phyloP scores from a whole-genome alignment of 2,113 vertebrate species.

The Meles meles region DNA sequence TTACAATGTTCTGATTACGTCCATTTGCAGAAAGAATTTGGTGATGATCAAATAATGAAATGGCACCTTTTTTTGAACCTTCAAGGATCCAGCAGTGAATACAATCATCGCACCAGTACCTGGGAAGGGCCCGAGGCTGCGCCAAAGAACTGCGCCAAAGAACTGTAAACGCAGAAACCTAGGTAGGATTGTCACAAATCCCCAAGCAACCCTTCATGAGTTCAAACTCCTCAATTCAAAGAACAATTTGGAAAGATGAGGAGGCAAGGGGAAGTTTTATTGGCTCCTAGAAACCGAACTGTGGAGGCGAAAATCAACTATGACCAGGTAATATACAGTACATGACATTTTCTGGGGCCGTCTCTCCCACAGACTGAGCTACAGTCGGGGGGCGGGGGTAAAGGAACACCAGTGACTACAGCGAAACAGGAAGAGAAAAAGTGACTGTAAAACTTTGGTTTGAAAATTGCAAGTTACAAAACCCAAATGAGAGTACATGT shows the following conservation, averaged over 20 bases:
- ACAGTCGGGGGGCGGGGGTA: constrained; percentile 69
- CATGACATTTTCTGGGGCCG: constrained; percentile 74
- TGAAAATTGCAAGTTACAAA: constrained; percentile 78
- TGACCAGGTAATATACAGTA: constrained; percentile 77
- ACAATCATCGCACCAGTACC: constrained; percentile 69
- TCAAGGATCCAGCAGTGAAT: constrained; percentile 62
- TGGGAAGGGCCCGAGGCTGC: constrained; percentile 58
- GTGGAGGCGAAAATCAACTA: constrained; percentile 54
- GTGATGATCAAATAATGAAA: constrained; percentile 33
- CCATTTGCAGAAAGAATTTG: constrained; percentile 60
- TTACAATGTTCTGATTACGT: constrained; percentile 58
- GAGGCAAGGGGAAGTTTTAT: constrained; percentile 5
- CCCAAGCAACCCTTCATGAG: constrained; percentile 45
- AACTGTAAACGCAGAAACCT: constrained; percentile 67
- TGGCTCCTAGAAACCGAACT: constrained; percentile 70
- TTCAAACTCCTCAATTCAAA: constrained; percentile 54
- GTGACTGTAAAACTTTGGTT: constrained; percentile 69
- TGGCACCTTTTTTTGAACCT: constrained; percentile 54
- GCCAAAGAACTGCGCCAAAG: constrained; percentile 37
- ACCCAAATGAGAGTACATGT: constrained; percentile 81
- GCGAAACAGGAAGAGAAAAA: constrained; percentile 76
- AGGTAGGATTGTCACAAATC: constrained; percentile 63
- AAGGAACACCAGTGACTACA: constrained; percentile 78
- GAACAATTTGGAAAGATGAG: constrained; percentile 57
- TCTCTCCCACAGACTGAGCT: constrained; percentile 77